Base-by-base conservation (phyloP, 2,113 vertebrate genomes). In the Phainopepla nitens region DNA sequence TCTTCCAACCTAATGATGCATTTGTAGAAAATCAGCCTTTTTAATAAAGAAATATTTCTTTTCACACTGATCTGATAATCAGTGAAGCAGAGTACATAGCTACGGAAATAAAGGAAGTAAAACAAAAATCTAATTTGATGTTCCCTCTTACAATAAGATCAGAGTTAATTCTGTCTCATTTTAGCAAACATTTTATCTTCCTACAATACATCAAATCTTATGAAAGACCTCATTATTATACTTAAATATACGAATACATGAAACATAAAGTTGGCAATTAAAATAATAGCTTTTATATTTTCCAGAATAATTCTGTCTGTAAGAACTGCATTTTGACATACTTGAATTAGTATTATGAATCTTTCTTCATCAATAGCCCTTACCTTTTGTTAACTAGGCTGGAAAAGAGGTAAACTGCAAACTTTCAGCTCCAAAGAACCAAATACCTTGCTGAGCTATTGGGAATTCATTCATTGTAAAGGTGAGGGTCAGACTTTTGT, bases 1-100 rank as follows among this genome's bases (percentile, higher is more conserved):
- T 44, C 8, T 66, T 82, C n/a, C 28, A 78, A 22, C 41, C 75
- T 81, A n/a, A 50, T 56, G 4, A 87, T 81, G 27, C n/a, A 1
- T 72, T 88, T 87, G 31, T 71, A 45, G 49, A 82, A 93, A 93
- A 80, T 73, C 22, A 87, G 28, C 47, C 31, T 88, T 66, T 71
- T 78, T 58, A 93, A 69, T 51, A 80, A 94, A 87, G 62, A 88
- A 86, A 51, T 73, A 47, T 29, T 73, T 79, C 20, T 84, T 58
- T 78, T 92, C 58, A 77, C n/a, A 60, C 15, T 90, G 85, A 95
- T 93, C 42, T 79, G 81, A 90, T 91, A 41, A 80, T 77, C 69
- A 82, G 7, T 79, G 83, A 96, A 93, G 80, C 77, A 81, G 61
- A 90, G 27, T 36, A 50, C 21, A 54, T 60, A 89, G 84, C n/a